These are phyloP conservation scores for Euzetes globulus DNA, from an alignment of 2,888 invertebrate genomes.

Conservation along the genomic window DNA sequence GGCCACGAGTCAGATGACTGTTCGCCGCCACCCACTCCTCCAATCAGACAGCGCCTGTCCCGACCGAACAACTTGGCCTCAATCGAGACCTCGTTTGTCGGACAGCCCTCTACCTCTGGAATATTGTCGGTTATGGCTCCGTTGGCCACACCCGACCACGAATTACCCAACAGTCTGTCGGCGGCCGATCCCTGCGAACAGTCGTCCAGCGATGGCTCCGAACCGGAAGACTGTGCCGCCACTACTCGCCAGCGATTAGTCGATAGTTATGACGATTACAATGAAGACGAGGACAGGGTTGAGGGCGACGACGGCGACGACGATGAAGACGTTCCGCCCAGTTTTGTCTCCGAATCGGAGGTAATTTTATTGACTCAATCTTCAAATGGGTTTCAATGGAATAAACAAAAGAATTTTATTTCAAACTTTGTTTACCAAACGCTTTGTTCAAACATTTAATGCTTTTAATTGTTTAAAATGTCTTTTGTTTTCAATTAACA, in stretches of 20 bases:
- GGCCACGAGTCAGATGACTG: background rate
- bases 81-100: background rate
- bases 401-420: no score
- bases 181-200: background rate
- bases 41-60: background rate
- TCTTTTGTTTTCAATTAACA: background rate
- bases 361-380: background rate
- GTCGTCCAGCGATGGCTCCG: background rate
- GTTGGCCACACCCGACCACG: slow-evolving; percentile 28
- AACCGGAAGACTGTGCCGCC: background rate
- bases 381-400: background rate
- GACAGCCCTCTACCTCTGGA: background rate
- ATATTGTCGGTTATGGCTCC: background rate
- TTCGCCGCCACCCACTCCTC: slow-evolving; percentile 19
- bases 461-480: background rate
- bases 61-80: background rate
- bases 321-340: slow-evolving; percentile 8
- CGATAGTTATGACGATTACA: background rate
- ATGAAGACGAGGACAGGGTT: slow-evolving; percentile 1
- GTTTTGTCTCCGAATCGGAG: slow-evolving; percentile 16
- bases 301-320: background rate
- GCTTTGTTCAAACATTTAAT: background rate
- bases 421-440: no score
- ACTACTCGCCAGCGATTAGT: background rate
- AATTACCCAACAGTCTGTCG: background rate